phyloP scores from a whole-genome alignment of 2,797 vertebrate species.

The Brotula barbata region DNA sequence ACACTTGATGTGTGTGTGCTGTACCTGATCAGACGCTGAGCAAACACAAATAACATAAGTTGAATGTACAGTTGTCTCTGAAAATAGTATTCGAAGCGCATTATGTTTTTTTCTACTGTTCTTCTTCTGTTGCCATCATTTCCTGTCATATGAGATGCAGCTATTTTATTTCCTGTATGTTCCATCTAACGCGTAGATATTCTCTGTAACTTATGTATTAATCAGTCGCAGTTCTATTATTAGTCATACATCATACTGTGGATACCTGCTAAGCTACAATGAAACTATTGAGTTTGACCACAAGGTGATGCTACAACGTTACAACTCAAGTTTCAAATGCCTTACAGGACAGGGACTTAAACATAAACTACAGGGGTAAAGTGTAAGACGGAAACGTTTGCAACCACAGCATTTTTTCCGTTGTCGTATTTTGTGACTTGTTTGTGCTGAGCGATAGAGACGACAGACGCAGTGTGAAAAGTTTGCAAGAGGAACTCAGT shows the following conservation, averaged over 20 bases:
- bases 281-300: constrained; percentile 33
- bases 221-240: no score
- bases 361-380: constrained; percentile 18
- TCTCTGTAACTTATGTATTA: no score
- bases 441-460: neutral
- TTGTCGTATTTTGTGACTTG: constrained; percentile 4
- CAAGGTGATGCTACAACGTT: constrained; percentile 48
- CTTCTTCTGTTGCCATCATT: no score
- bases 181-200: no score
- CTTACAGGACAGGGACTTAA: neutral
- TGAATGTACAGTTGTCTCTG: no score
- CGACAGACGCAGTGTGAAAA: constrained; percentile 14
- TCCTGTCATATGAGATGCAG: no score
- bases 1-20: no score
- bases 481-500: constrained; percentile 24
- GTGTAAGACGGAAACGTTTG: constrained; percentile 3
- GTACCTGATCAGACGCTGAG: no score
- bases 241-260: neutral
- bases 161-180: no score
- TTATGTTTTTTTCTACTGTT: no score
- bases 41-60: no score
- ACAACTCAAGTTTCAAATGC: neutral
- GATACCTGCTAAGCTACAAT: neutral
- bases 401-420: constrained; percentile 6
- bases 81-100: no score